Evolutionary conservation across 1,140 invertebrate genomes (phyloP), one percentile per base, ranked within the genome.

Genomic region (Aricia agestis): DNA sequence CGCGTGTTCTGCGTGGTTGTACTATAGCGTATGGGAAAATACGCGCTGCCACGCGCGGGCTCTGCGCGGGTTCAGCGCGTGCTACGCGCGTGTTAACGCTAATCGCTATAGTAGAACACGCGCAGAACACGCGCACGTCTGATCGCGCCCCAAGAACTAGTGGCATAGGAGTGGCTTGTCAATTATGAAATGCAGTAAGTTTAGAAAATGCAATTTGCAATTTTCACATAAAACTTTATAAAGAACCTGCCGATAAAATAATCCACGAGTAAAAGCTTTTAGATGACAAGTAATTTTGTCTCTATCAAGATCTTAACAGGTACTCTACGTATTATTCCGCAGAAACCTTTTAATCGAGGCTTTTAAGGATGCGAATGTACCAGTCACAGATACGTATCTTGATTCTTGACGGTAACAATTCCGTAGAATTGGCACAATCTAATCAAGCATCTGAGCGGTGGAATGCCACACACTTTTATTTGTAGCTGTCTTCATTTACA

Each of bases 341-440:
- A 36, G 6, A 5, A 36, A 52, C 10, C 45, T 52, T 52, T 13
- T 52, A 52, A 72, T 69, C 7, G 18, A 63, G 59, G 59, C 59
- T 63, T 63, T 63, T 63, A 63, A 63, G 59, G 59, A 25, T 59
- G 58, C 59, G 19, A 63, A 63, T 63, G 10, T 11, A 63, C 59
- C 57, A 61, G 57, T 73, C 36, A 66, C 68, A 71, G 74, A 72
- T 72, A 63, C 19, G 52, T 57, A 73, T 73, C 59, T 67, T 25
- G 42, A 67, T 58, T 73, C 59, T 67, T 25, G 42, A 67, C 66
- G 66, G 32, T 63, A 73, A 73, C 72, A 75, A 72, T 76, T 63
- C 67, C 52, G 68, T 71, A 59, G 67, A 77, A 80, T 76, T 78
- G 79, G 76, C 72, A 72, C 77, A 76, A 76, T 79, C 73, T 78